Evolutionary conservation across 2,113 vertebrate genomes (phyloP).

Genomic region (Stigmatopora argus): DNA sequence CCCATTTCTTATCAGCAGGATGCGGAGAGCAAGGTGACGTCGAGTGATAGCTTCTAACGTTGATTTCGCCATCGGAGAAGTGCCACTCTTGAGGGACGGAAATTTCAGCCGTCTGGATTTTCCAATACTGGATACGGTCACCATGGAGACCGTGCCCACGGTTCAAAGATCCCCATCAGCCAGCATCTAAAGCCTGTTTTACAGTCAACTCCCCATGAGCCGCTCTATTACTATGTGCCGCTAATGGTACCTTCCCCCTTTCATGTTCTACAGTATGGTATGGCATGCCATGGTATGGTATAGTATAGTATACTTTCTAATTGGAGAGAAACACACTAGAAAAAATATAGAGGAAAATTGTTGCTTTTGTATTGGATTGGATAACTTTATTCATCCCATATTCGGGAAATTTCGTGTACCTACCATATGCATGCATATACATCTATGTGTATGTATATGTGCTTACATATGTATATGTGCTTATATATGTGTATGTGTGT

Average conservation of each 20-base stretch:
- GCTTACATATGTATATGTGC: too few species aligned
- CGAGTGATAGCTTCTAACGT: slow-evolving; percentile 3
- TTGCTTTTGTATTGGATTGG: background rate
- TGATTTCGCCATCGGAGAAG: slow-evolving; percentile 41
- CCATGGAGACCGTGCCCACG: slow-evolving; percentile 30
- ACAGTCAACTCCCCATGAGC: slow-evolving; percentile 32
- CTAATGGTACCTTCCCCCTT: slow-evolving; percentile 59
- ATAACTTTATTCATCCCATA: too few species aligned
- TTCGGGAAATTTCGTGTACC: too few species aligned
- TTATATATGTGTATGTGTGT: too few species aligned
- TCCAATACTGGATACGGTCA: slow-evolving; percentile 22
- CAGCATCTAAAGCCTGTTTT: slow-evolving; percentile 20
- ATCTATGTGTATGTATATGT: too few species aligned
- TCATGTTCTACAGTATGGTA: background rate
- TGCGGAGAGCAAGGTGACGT: slow-evolving; percentile 58
- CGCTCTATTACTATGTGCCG: slow-evolving; percentile 55
- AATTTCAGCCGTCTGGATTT: slow-evolving; percentile 38
- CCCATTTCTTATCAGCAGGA: slow-evolving; percentile 51
- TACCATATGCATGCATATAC: too few species aligned
- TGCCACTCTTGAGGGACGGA: slow-evolving; percentile 55
- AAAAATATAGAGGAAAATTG: background rate
- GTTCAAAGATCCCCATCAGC: slow-evolving; percentile 24
- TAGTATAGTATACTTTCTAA: background rate
- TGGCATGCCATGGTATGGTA: slow-evolving; percentile 6
- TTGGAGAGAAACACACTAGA: background rate